These are phyloP conservation scores for Prosopocoilus inquinatus DNA, from an alignment of 2,888 invertebrate species.

Conservation along the genomic window DNA sequence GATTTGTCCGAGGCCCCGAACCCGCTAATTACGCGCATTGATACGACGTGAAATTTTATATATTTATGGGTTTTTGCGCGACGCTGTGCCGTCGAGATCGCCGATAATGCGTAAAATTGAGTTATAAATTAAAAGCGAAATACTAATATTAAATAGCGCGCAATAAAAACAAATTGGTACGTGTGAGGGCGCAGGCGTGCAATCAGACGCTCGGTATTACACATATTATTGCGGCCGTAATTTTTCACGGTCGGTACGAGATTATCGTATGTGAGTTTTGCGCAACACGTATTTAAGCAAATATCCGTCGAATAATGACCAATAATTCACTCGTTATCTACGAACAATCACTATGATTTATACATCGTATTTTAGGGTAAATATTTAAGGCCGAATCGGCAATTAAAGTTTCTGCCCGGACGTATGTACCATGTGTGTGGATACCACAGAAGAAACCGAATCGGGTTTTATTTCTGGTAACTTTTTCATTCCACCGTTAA, in stretches of 20 bases:
- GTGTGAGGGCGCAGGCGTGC: slow-evolving; percentile 13
- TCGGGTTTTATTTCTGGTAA: slow-evolving; percentile 1
- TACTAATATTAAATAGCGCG: slow-evolving; percentile 20
- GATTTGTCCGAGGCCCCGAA: slow-evolving; percentile 10
- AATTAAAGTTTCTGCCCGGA: slow-evolving; percentile 21
- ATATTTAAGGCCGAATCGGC: slow-evolving; percentile 19
- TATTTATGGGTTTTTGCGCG: slow-evolving; percentile 16
- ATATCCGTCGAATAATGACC: slow-evolving; percentile 26
- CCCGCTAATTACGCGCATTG: slow-evolving; percentile 21
- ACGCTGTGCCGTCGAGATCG: slow-evolving; percentile 10
- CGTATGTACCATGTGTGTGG: not conserved
- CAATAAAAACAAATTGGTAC: slow-evolving; percentile 23
- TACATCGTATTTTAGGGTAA: slow-evolving; percentile 24
- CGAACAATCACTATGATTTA: slow-evolving; percentile 29
- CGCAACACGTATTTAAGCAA: slow-evolving; percentile 28
- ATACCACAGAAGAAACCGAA: slow-evolving; percentile 3
- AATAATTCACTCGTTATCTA: slow-evolving; percentile 28
- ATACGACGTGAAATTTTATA: slow-evolving; percentile 18
- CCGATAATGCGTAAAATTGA: slow-evolving; percentile 24
- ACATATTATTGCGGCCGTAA: slow-evolving; percentile 23
- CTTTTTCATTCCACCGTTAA: slow-evolving; percentile 4
- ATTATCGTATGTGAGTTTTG: slow-evolving; percentile 20
- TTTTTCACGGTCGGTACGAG: slow-evolving; percentile 24
- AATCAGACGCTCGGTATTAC: slow-evolving; percentile 23
- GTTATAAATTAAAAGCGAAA: slow-evolving; percentile 28